phyloP scores from a whole-genome alignment of 2,797 vertebrate genomes.

The Ciconia nigra region DNA sequence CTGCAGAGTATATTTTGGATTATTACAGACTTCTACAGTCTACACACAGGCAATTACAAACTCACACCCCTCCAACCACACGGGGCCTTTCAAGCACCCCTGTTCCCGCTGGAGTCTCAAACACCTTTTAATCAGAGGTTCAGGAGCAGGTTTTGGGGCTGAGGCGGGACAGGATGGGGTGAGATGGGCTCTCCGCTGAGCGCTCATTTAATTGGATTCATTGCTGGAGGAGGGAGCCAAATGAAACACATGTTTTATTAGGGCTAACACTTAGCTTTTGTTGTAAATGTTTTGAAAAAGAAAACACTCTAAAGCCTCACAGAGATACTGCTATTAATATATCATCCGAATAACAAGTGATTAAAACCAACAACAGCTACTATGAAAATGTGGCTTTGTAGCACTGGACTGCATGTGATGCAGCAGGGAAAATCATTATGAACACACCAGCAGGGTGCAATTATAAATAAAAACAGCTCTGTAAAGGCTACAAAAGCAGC shows the following conservation, averaged over 20 bases:
- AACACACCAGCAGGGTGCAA: background rate
- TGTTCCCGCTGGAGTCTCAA: background rate
- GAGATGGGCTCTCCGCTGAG: background rate
- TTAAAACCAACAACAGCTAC: slow-evolving; percentile 24
- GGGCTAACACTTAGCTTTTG: background rate
- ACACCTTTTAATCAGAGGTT: background rate
- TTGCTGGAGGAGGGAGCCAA: background rate
- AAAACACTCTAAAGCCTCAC: background rate
- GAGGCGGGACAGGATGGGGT: background rate
- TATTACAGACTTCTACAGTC: background rate
- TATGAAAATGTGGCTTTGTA: background rate
- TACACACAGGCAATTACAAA: background rate
- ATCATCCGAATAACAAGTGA: background rate
- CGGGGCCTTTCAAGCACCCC: background rate
- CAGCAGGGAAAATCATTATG: slow-evolving; percentile 7
- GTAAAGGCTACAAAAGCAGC: slow-evolving; percentile 6
- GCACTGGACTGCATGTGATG: background rate
- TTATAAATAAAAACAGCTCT: slow-evolving; percentile 20
- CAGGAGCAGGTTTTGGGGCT: background rate
- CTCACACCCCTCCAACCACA: background rate
- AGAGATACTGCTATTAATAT: slow-evolving; percentile 17
- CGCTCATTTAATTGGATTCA: background rate
- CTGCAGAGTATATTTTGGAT: background rate
- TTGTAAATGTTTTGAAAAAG: background rate
- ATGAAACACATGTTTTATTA: background rate